These are phyloP conservation scores for Hemistola chrysoprasaria DNA, from an alignment of 2,888 invertebrate species.

Conservation along the genomic window DNA sequence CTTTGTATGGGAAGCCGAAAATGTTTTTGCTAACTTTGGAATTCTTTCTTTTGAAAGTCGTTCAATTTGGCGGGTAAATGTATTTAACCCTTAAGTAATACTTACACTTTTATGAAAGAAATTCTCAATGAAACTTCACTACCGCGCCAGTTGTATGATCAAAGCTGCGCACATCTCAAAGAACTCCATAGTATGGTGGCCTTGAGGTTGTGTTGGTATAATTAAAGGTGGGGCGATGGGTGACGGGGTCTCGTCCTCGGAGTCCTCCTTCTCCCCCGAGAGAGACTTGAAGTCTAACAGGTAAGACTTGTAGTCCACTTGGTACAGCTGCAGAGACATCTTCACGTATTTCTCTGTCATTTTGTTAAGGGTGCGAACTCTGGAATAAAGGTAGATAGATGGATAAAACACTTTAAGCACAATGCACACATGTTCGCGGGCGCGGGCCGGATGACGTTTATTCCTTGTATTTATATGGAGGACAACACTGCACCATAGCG, in stretches of 20 bases:
- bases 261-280: constrained; percentile 87
- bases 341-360: constrained; percentile 93
- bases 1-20: no score
- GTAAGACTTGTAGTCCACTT: constrained; percentile 99
- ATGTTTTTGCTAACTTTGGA: no score
- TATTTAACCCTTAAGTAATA: no score
- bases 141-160: constrained; percentile 98
- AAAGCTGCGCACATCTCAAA: constrained; percentile 99
- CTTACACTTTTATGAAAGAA: no score
- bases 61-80: no score
- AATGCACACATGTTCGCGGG: no score
- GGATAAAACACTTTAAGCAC: no score
- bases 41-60: no score
- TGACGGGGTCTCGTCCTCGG: constrained; percentile 57
- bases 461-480: no score
- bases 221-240: constrained; percentile 40
- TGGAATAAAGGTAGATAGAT: constrained; percentile 39
- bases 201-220: constrained; percentile 66
- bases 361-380: constrained; percentile 95
- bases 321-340: constrained; percentile 99
- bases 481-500: no score
- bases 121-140: constrained; percentile 37
- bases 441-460: no score
- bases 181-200: constrained; percentile 99
- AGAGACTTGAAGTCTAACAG: constrained; percentile 98